Evolutionary conservation across 2,888 invertebrate species (phyloP), one percentile per base, ranked within the genome.

Genomic region (Malachius bipustulatus): DNA sequence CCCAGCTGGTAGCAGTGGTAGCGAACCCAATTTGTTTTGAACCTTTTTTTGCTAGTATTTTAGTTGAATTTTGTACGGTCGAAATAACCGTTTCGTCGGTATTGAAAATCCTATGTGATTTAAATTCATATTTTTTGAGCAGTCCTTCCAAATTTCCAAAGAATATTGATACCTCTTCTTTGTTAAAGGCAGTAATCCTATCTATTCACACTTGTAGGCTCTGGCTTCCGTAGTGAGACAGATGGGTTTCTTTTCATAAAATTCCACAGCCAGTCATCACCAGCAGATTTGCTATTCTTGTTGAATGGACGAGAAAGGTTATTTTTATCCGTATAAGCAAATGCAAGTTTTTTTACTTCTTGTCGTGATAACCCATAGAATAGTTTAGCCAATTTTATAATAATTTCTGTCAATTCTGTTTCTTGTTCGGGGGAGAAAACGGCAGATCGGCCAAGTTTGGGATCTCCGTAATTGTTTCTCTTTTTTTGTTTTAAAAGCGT

Each of bases 191-290:
- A 19, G 24, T 19, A 19, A 19, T 19, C n/a, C 24, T 19, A n/a
- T n/a, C 24, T 19, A n/a, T n/a, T 19, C 24, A 19, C 24, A 19
- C 24, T 19, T 19, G 24, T 19, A 8, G 24, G 6, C n/a, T 19
- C 24, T n/a, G 24, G 24, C 24, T 19, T 19, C n/a, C 24, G 24
- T n/a, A 19, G 24, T 19, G 24, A 19, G 6, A n/a, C 6, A n/a
- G 24, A 19, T 19, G 24, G 24, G 6, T 19, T 19, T 19, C 24
- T 19, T 19, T 19, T 19, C 24, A 19, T 19, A 19, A 19, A 19
- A 19, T 19, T 19, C 24, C n/a, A 19, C 24, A 19, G 24, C 24
- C 24, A 19, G 24, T 19, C 24, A 19, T n/a, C 24, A 19, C 24
- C 24, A 19, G 24, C 24, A 19, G 24, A 19, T 19, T 19, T 19